Evolutionary conservation across 1,140 invertebrate species (phyloP).

Genomic region (Druon quercuslanigerum): DNA sequence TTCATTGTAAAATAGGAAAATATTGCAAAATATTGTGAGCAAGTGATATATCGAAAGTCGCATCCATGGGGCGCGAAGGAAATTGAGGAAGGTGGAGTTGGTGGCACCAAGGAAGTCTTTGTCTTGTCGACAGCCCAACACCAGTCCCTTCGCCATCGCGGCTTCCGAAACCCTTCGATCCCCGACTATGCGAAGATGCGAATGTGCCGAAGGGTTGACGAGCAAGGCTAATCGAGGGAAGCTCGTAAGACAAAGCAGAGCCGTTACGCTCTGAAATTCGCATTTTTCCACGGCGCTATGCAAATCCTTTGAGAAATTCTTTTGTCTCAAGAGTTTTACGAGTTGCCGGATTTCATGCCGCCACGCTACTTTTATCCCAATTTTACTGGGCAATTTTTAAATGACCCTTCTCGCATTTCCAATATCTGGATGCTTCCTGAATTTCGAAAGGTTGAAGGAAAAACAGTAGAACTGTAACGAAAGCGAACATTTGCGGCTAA

Average conservation of each 20-base stretch:
- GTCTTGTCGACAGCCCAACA: constrained; percentile 52
- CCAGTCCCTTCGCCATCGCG: constrained; percentile 18
- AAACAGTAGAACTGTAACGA: too few relatives aligned
- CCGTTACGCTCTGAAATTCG: constrained; percentile 32
- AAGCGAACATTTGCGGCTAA: too few relatives aligned
- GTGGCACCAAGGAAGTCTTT: constrained; percentile 56
- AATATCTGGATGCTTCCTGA: background rate
- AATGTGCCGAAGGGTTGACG: constrained; percentile 46
- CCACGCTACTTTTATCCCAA: background rate
- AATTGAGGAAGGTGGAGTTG: constrained; percentile 41
- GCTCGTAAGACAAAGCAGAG: constrained; percentile 24
- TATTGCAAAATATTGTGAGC: background rate
- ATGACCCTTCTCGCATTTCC: background rate
- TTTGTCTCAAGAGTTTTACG: background rate
- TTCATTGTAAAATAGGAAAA: background rate
- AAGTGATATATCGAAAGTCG: constrained; percentile 6
- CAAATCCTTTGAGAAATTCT: background rate
- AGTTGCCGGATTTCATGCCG: background rate
- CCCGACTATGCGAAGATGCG: constrained; percentile 46
- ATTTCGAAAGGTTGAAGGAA: too few relatives aligned
- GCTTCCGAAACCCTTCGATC: constrained; percentile 45
- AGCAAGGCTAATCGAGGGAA: constrained; percentile 14
- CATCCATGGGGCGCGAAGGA: background rate
- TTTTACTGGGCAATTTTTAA: background rate
- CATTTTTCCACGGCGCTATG: constrained; percentile 9